Conservation (phyloP, 2,797 vertebrate genomes). For the Danio tinwini region DNA sequence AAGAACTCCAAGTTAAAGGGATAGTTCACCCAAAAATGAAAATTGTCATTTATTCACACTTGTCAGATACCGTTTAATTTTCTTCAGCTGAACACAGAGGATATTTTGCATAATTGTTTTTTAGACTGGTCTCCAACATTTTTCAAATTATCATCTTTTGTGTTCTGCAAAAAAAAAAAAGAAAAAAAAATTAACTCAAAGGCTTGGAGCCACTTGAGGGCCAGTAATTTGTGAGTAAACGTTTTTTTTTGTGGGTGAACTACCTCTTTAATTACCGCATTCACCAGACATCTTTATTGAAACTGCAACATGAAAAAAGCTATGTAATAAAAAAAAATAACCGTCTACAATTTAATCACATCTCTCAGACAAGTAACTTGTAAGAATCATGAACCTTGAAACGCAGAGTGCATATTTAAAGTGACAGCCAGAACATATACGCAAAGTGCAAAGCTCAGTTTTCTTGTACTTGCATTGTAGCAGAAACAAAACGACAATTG, state of each 20-base stretch:
- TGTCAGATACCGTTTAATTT: no score
- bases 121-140: no score
- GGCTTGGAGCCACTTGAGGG: no score
- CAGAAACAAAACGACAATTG: slow-evolving; percentile 17
- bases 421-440: not conserved
- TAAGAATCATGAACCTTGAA: not conserved
- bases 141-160: no score
- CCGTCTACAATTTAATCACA: slow-evolving; percentile 17
- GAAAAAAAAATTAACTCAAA: no score
- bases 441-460: slow-evolving; percentile 41
- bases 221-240: no score
- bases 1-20: not conserved
- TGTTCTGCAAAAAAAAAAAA: no score
- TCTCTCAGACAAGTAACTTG: slow-evolving; percentile 11
- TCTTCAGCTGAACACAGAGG: no score
- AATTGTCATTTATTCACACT: no score
- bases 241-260: no score
- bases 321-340: slow-evolving; percentile 7
- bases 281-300: not conserved
- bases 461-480: slow-evolving; percentile 16
- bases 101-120: no score
- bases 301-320: slow-evolving; percentile 11
- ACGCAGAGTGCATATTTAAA: not conserved
- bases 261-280: not conserved
- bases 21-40: no score